phyloP scores from a whole-genome alignment of 2,113 vertebrate genomes.

The Notothenia rossii region DNA sequence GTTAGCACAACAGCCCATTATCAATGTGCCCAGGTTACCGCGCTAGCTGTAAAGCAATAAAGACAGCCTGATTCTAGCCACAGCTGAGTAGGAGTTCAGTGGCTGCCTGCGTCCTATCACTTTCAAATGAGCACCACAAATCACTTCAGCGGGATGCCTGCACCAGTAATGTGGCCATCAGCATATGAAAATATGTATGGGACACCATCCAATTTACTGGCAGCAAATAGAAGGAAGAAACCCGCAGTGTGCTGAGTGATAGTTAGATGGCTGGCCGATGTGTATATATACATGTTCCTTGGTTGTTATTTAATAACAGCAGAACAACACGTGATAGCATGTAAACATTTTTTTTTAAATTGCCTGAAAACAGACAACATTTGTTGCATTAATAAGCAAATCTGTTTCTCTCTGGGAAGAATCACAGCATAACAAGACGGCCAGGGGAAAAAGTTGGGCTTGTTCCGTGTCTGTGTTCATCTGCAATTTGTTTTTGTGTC shows the following conservation, averaged over 20 bases:
- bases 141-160: slow-evolving; percentile 79
- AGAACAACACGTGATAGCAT: slow-evolving; percentile 56
- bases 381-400: slow-evolving; percentile 82
- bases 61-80: slow-evolving; percentile 73
- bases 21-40: slow-evolving; percentile 77
- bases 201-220: slow-evolving; percentile 78
- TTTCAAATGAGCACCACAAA: slow-evolving; percentile 84
- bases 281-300: slow-evolving; percentile 40
- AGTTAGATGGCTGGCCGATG: slow-evolving; percentile 73
- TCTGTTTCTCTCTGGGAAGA: slow-evolving; percentile 64
- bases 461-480: slow-evolving; percentile 42
- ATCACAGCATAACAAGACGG: slow-evolving; percentile 78
- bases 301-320: slow-evolving; percentile 42
- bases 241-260: slow-evolving; percentile 74
- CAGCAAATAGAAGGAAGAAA: slow-evolving; percentile 72
- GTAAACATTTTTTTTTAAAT: slow-evolving; percentile 70
- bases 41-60: slow-evolving; percentile 78
- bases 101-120: slow-evolving; percentile 75
- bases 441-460: slow-evolving; percentile 60
- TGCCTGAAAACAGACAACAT: slow-evolving; percentile 61
- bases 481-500: slow-evolving; percentile 24
- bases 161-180: slow-evolving; percentile 76
- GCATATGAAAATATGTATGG: slow-evolving; percentile 79
- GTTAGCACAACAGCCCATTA: slow-evolving; percentile 84
- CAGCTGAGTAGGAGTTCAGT: slow-evolving; percentile 81